Conservation (phyloP, 2,113 vertebrate species). For the Pterocles gutturalis region DNA sequence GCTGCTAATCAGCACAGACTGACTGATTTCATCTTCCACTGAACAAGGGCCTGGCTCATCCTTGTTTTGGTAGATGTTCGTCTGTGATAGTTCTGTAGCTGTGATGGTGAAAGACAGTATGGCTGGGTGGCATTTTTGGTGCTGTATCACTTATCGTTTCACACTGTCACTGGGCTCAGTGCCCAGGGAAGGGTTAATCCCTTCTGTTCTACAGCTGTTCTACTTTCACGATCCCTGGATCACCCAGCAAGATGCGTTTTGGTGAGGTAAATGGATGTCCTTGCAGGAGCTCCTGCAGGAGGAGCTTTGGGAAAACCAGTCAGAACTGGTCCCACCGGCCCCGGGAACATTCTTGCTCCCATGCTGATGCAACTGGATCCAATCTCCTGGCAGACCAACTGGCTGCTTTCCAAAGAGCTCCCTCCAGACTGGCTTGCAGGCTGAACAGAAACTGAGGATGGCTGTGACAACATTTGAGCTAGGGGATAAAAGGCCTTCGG, state of each 20-base stretch:
- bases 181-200: background rate
- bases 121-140: background rate
- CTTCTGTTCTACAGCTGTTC: background rate
- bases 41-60: slow-evolving; percentile 20
- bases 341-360: slow-evolving; percentile 37
- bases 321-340: background rate
- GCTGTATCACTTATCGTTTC: background rate
- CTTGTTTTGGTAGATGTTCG: slow-evolving; percentile 28
- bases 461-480: background rate
- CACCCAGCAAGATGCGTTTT: background rate
- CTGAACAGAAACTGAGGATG: background rate
- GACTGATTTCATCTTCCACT: slow-evolving; percentile 19
- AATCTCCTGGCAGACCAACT: slow-evolving; percentile 1
- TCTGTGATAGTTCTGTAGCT: background rate
- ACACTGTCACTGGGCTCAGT: accelerated
- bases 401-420: slow-evolving; percentile 31
- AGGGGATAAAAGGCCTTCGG: background rate
- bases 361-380: slow-evolving; percentile 59
- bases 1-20: slow-evolving; percentile 32
- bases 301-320: slow-evolving; percentile 57
- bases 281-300: slow-evolving; percentile 33
- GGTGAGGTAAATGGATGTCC: slow-evolving; percentile 27
- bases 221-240: background rate
- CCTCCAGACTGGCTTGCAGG: background rate
- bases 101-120: accelerated